These are phyloP conservation scores for Agriopis marginaria DNA, from an alignment of 2,888 invertebrate species.

Conservation along the genomic window DNA sequence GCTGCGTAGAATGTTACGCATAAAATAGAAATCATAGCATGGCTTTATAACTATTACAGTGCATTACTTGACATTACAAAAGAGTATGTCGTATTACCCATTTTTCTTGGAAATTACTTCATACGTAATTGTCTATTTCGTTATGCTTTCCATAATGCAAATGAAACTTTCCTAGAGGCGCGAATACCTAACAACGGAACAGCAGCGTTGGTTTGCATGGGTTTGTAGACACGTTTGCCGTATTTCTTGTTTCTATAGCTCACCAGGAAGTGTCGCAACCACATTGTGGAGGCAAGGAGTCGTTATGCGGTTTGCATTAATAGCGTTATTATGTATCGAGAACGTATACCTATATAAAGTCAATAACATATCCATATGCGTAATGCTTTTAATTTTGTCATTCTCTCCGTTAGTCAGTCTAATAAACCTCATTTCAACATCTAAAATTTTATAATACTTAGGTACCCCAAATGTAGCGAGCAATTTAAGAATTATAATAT, in stretches of 20 bases:
- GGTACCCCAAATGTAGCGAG: conserved; percentile 9
- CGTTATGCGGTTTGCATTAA: conserved; percentile 72
- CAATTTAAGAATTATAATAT: conserved; percentile 18
- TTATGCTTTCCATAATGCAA: conserved; percentile 30
- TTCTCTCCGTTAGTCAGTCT: conserved; percentile 50
- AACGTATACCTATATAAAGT: conserved; percentile 51
- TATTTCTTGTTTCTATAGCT: conserved; percentile 52
- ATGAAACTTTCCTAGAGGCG: conserved; percentile 19
- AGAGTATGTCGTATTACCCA: conserved; percentile 7
- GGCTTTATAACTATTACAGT: conserved; percentile 7
- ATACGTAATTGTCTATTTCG: conserved; percentile 20
- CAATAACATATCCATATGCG: conserved; percentile 40
- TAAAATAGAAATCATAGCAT: conserved; percentile 8
- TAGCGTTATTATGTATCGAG: conserved; percentile 78
- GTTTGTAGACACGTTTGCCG: conserved; percentile 39
- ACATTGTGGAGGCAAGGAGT: conserved; percentile 67
- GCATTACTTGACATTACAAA: conserved; percentile 6
- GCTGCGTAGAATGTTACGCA: conserved; percentile 1
- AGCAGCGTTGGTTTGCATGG: conserved; percentile 28
- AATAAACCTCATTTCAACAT: conserved; percentile 53
- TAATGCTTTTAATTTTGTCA: conserved; percentile 54
- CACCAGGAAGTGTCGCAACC: conserved; percentile 77
- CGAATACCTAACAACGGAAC: conserved; percentile 14
- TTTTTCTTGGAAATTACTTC: conserved; percentile 22
- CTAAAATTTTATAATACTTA: conserved; percentile 10